A percentile compares a stretch with the other conserved stretches of the same genome.
phyloP scores from a whole-genome alignment of 2,888 invertebrate species.

The Megalurothrips usitatus region DNA sequence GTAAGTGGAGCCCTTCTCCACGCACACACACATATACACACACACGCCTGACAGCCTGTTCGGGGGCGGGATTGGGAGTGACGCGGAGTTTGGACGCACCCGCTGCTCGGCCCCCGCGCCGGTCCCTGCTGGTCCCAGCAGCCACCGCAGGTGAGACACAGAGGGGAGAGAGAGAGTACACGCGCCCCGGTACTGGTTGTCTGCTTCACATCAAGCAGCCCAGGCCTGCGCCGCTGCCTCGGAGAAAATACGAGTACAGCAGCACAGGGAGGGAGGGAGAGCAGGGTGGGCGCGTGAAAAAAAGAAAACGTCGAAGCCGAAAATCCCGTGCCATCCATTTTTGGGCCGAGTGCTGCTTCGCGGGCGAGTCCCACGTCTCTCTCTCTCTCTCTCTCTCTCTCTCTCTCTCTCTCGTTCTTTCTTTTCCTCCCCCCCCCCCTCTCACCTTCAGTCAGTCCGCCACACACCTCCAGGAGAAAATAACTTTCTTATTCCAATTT shows the following conservation, averaged over 20 bases:
- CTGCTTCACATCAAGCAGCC: neutral
- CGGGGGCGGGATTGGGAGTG: no score
- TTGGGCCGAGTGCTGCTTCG: neutral
- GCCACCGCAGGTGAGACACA: no score
- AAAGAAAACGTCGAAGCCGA: neutral
- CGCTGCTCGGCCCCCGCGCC: no score
- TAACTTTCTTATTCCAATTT: constrained; percentile 11
- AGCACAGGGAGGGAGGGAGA: neutral
- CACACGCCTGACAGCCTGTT: no score
- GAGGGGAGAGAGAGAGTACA: no score
- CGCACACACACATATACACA: no score
- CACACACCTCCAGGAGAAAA: neutral
- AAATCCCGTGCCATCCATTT: constrained; percentile 6
- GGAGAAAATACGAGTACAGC: neutral
- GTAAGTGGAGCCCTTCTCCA: no score
- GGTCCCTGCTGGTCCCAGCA: no score
- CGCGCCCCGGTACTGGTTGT: neutral
- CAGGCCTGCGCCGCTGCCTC: neutral
- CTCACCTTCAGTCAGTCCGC: no score
- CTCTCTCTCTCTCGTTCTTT: no score
- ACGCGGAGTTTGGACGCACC: no score
- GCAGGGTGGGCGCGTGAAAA: neutral
- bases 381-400: neutral
- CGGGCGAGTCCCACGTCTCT: neutral
- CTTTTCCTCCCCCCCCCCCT: no score